Evolutionary conservation across 2,797 vertebrate genomes (phyloP).

Genomic region (Amphiprion clarkii): DNA sequence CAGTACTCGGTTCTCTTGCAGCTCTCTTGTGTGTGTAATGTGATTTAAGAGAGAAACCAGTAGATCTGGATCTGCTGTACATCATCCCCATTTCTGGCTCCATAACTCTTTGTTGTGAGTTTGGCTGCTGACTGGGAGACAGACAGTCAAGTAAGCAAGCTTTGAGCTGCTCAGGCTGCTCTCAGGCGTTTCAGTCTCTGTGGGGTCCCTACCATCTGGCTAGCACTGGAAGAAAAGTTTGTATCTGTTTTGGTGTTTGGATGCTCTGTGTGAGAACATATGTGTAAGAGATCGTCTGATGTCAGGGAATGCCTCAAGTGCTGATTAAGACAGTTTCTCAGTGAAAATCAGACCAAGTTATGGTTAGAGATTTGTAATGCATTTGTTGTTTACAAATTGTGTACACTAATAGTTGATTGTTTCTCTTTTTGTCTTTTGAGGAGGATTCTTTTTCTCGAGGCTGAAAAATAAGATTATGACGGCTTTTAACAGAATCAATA

Average conservation of each 20-base stretch:
- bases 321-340: constrained; percentile 65
- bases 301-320: constrained; percentile 59
- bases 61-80: constrained; percentile 60
- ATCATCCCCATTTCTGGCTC: constrained; percentile 51
- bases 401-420: neutral
- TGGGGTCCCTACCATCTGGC: constrained; percentile 71
- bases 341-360: constrained; percentile 42
- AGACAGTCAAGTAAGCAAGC: constrained; percentile 32
- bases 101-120: constrained; percentile 46
- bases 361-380: constrained; percentile 9
- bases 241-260: constrained; percentile 60
- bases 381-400: constrained; percentile 45
- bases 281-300: constrained; percentile 61
- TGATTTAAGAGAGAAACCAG: constrained; percentile 71
- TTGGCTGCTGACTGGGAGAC: constrained; percentile 54
- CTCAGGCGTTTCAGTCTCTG: constrained; percentile 50
- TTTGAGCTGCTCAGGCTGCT: constrained; percentile 61
- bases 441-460: neutral
- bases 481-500: constrained; percentile 22
- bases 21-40: constrained; percentile 52
- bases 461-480: constrained; percentile 7
- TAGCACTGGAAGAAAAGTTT: constrained; percentile 42
- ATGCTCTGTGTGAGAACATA: constrained; percentile 57
- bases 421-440: constrained; percentile 18
- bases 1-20: constrained; percentile 41